Base-by-base conservation (phyloP, 2,113 vertebrate species). In the Capreolus pygargus region DNA sequence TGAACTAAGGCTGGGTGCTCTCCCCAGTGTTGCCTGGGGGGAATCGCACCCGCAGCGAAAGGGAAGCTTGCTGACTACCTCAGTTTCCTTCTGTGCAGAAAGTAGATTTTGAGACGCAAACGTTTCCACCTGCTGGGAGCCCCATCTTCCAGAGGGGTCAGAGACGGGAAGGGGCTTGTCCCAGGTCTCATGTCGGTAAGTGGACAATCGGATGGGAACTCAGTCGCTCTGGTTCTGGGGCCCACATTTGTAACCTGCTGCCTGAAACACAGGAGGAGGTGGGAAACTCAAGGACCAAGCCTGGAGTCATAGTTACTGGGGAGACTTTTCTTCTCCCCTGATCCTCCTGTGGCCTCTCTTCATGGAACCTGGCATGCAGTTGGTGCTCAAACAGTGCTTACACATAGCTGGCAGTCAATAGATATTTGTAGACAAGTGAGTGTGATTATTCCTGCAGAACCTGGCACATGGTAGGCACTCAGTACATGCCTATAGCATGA, bases 191-290 rank as follows among this genome's bases (percentile, higher is more conserved):
- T 0, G 5, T 6, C 3, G 1, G n/a, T 23, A 14, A 58, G 11
- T 2, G 9, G 61, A 25, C 25, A 0, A 74, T 8, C 3, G 14
- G 23, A 55, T 16, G 28, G 14, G 7, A 30, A 47, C 47, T 55
- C 39, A 12, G 39, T 5, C 14, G 14, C 27, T 76, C 64, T 55
- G 50, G 27, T 67, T 70, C 45, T 4, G 5, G 30, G 0, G 17
- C 11, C 81, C n/a, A 25, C 25, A 6, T 33, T 39, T 28, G 70
- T n/a, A 64, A 57, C 43, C 50, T 4, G 13, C 25, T 39, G 47
- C 60, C 86, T 57, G 13, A 1, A 17, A 61, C 0, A 1, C n/a
- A 15, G 36, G 45, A 33, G 15, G 47, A 54, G 8, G 52, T 2
- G 47, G 81, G 85, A 39, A 54, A 39, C 25, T 4, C 1, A 11